Conservation (phyloP, 2,797 vertebrate genomes). For the Spea hammondii region DNA sequence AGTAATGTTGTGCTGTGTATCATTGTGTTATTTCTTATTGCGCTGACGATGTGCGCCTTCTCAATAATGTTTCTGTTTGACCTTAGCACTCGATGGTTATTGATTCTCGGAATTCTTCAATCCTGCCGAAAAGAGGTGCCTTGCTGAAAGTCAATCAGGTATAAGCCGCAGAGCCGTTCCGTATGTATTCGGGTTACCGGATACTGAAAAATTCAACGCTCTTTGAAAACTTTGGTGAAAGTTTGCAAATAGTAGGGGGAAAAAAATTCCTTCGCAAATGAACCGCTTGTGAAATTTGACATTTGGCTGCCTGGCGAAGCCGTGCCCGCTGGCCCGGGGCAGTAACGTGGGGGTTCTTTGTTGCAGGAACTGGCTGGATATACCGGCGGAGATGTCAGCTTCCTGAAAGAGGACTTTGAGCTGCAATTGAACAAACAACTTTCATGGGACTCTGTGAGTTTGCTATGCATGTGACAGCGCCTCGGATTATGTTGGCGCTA, state of each 20-base stretch:
- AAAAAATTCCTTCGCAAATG: no score
- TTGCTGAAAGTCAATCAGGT: conserved; percentile 94
- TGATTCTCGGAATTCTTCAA: conserved; percentile 89
- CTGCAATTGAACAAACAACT: conserved; percentile 85
- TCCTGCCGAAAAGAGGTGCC: conserved; percentile 85
- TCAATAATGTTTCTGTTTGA: background rate
- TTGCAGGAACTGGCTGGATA: conserved; percentile 90
- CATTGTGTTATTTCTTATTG: no score
- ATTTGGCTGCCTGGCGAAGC: no score
- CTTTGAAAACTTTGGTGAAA: no score
- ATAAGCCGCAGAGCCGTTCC: background rate
- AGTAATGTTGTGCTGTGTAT: no score
- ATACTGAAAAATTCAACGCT: no score
- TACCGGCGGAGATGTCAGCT: conserved; percentile 87
- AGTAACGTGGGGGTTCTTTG: conserved; percentile 8
- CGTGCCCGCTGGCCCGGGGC: no score
- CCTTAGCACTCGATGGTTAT: conserved; percentile 81
- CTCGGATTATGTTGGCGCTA: background rate
- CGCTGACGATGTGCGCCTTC: no score
- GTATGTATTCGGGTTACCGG: no score
- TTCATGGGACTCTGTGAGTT: conserved; percentile 82
- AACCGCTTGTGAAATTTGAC: no score
- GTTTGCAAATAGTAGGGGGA: no score
- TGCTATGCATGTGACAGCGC: background rate
- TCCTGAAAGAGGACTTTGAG: conserved; percentile 93